Conservation (phyloP, 2,797 vertebrate species). For the Coranthus polyacanthus region DNA sequence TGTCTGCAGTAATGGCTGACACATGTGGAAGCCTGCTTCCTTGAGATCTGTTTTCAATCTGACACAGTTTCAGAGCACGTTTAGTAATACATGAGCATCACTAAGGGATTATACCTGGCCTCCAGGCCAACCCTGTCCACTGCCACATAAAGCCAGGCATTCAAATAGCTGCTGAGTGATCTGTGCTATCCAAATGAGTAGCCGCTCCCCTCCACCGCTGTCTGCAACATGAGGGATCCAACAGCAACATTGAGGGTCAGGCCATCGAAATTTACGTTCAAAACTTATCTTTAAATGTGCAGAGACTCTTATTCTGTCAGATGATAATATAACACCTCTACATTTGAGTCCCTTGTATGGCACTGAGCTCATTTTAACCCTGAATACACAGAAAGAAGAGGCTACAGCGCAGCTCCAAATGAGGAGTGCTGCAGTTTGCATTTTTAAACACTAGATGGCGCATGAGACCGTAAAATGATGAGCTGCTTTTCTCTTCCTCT, state of each 20-base stretch:
- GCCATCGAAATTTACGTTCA: not conserved
- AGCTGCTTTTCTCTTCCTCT: slow-evolving; percentile 24
- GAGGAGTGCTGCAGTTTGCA: slow-evolving; percentile 35
- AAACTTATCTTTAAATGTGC: no score
- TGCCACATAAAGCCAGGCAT: slow-evolving; percentile 58
- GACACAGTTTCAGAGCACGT: slow-evolving; percentile 66
- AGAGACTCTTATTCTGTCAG: not conserved
- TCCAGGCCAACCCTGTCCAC: slow-evolving; percentile 55
- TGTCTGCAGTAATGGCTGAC: slow-evolving; percentile 74
- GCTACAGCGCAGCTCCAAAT: not conserved
- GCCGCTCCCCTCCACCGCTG: slow-evolving; percentile 41
- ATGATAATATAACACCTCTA: not conserved
- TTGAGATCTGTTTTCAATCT: slow-evolving; percentile 73
- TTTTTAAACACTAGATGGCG: slow-evolving; percentile 77
- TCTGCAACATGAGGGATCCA: slow-evolving; percentile 14
- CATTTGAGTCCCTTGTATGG: no score
- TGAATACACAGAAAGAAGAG: not conserved
- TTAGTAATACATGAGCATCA: slow-evolving; percentile 73
- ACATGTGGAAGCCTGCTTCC: slow-evolving; percentile 68
- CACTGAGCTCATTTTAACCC: not conserved
- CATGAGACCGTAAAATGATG: slow-evolving; percentile 75
- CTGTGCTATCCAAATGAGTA: slow-evolving; percentile 48
- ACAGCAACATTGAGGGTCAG: not conserved
- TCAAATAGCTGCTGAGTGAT: slow-evolving; percentile 71
- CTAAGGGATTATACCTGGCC: slow-evolving; percentile 67